Evolutionary conservation across 1,140 invertebrate species (phyloP), one percentile per base, ranked within the genome.

Genomic region (Calycopis cecrops): DNA sequence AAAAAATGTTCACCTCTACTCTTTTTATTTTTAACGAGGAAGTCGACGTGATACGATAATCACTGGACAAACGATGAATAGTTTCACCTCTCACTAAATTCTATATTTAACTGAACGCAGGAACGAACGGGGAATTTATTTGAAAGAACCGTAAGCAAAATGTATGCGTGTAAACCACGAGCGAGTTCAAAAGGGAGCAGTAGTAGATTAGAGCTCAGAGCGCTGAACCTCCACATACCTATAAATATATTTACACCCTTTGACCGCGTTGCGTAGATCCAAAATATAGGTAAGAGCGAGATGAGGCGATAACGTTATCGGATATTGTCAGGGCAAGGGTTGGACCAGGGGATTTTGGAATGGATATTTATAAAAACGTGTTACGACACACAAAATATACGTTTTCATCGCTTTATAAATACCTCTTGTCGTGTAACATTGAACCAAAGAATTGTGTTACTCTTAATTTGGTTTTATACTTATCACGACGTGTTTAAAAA

Each of bases 351-450:
- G 40, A 44, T 44, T 44, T 44, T 16, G 40, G 40, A 44, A 12
- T 12, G 14, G 40, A 44, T 44, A 44, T 44, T 44, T 44, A 44
- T 44, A 44, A 44, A 44, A 17, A 44, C 14, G n/a, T 44, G 40
- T 17, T 44, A 3, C 21, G 21, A 28, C 6, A 6, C 6, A 28
- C 21, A 28, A n/a, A n/a, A 28, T 28, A 6, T 2, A 28, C 21
- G 6, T 28, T 28, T 28, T 28, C 6, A 28, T 28, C 21, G 21
- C 21, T 6, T 6, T 28, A 28, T 28, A 28, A 28, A 28, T 28
- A 28, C 2, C 21, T 28, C 6, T 3, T 28, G 21, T 28, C n/a
- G n/a, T n/a, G n/a, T n/a, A n/a, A n/a, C n/a, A n/a, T n/a, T n/a
- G n/a, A n/a, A n/a, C n/a, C n/a, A n/a, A n/a, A n/a, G n/a, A n/a